These are phyloP conservation scores for Macrotus californicus DNA, from an alignment of 2,113 vertebrate genomes.

Conservation along the genomic window DNA sequence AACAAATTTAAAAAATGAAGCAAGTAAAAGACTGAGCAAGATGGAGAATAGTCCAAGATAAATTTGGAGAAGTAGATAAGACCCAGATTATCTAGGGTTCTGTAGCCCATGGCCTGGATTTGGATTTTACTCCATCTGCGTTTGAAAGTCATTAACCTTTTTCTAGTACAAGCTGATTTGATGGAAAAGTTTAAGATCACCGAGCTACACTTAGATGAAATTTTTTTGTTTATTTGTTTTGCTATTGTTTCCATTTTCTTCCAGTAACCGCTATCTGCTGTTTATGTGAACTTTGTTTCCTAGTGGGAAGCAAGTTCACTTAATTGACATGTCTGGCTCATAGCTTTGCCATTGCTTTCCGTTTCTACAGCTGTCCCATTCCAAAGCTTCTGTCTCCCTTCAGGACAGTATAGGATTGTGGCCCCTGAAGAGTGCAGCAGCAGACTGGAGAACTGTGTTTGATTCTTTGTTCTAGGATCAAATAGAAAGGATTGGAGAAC, in stretches of 20 bases:
- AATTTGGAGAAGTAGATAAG: not conserved
- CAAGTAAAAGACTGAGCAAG: not conserved
- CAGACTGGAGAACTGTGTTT: not conserved
- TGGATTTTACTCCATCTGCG: not conserved
- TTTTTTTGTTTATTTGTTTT: not conserved
- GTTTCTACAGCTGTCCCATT: not conserved
- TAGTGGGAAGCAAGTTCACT: not conserved
- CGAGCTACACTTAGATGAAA: not conserved
- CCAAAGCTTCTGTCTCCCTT: not conserved
- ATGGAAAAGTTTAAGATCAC: not conserved
- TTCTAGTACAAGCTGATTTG: not conserved
- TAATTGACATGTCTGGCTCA: not conserved
- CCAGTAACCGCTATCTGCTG: not conserved
- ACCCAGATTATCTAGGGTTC: not conserved
- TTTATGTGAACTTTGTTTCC: not conserved
- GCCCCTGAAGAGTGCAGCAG: not conserved
- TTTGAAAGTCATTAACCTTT: not conserved
- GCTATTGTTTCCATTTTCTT: not conserved
- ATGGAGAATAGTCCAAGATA: not conserved
- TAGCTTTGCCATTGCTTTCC: not conserved
- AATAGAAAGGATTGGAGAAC: not conserved
- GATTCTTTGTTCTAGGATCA: not conserved
- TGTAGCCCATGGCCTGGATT: not conserved
- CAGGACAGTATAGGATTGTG: not conserved
- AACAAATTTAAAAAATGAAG: not conserved